phyloP scores from a whole-genome alignment of 2,888 invertebrate genomes.

The Crematogaster levior region DNA sequence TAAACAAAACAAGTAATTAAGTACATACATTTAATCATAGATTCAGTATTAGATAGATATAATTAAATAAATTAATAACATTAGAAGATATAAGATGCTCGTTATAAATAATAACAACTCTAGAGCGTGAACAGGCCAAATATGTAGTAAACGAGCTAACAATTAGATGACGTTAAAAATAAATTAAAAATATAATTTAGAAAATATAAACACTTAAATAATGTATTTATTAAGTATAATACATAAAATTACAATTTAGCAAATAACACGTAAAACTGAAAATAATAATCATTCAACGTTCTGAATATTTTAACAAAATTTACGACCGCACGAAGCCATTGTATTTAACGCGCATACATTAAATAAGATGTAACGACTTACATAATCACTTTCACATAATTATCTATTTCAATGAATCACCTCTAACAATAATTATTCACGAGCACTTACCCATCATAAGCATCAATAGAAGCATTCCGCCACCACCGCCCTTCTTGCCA shows the following conservation, averaged over 20 bases:
- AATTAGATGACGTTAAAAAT: too few relatives aligned
- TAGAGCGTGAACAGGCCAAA: too few relatives aligned
- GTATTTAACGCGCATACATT: not conserved
- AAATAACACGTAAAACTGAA: not conserved
- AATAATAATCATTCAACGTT: not conserved
- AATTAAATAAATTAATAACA: too few relatives aligned
- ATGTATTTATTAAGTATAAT: too few relatives aligned
- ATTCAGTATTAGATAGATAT: too few relatives aligned
- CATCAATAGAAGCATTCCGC: constrained; percentile 87
- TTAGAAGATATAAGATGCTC: too few relatives aligned
- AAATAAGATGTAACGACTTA: not conserved
- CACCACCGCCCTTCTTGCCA: constrained; percentile 86
- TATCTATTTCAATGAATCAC: not conserved
- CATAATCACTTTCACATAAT: constrained; percentile 3
- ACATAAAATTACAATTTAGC: too few relatives aligned
- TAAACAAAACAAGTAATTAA: too few relatives aligned
- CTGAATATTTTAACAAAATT: not conserved
- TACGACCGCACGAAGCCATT: not conserved
- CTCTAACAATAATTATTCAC: not conserved
- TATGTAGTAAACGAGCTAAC: too few relatives aligned
- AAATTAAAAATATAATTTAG: not conserved
- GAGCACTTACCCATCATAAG: constrained; percentile 89
- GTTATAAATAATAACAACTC: too few relatives aligned
- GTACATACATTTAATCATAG: too few relatives aligned
- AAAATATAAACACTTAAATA: not conserved